Conservation (phyloP, 2,113 vertebrate genomes). For the Cebidichthys violaceus region DNA sequence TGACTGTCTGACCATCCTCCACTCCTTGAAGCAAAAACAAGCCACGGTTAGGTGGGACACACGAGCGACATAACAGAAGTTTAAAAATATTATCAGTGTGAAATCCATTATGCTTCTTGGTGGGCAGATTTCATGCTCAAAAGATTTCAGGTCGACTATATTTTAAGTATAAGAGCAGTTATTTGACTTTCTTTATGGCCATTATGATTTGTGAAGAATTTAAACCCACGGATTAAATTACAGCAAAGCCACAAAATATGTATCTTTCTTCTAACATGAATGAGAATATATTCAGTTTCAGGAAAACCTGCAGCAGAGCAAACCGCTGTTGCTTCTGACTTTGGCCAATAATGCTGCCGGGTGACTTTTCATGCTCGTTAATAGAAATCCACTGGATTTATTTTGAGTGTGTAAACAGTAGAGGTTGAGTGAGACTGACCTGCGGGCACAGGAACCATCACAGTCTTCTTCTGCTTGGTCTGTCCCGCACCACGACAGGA, state of each 20-base stretch:
- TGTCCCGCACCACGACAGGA: constrained; percentile 90
- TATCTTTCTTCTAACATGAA: neutral
- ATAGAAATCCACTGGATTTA: neutral
- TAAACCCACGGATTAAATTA: neutral
- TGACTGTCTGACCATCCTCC: constrained; percentile 96
- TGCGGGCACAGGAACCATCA: constrained; percentile 95
- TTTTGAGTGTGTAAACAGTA: neutral
- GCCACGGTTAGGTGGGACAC: neutral
- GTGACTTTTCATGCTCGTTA: neutral
- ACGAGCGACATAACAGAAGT: neutral
- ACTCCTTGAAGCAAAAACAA: constrained; percentile 84
- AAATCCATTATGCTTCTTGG: neutral
- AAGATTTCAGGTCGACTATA: neutral
- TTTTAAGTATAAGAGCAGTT: neutral
- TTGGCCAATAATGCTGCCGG: neutral
- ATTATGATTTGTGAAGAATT: neutral
- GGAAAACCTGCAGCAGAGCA: neutral
- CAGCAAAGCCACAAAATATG: neutral
- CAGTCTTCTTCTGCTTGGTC: constrained; percentile 92
- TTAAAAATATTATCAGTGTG: neutral
- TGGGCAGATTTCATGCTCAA: neutral
- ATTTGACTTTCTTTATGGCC: neutral
- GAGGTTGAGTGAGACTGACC: constrained; percentile 80
- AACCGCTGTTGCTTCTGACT: neutral
- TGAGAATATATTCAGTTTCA: neutral